Evolutionary conservation across 2,113 vertebrate genomes (phyloP), one percentile per base, ranked within the genome.

Genomic region (Amblyopsis rosae): DNA sequence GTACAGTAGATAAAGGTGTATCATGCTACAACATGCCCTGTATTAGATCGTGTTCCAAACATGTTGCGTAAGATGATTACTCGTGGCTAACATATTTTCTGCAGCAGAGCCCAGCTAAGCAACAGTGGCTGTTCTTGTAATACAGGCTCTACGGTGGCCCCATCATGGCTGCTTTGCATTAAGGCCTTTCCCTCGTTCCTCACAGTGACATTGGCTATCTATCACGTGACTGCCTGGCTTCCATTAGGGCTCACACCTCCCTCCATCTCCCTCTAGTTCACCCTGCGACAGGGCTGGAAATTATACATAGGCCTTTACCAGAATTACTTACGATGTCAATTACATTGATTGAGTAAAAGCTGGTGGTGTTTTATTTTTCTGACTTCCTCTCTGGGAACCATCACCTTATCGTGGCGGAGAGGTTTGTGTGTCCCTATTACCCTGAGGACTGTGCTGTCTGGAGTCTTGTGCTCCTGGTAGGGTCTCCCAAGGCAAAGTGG

Each of bases 171-270:
- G 88, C 80, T 88, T 89, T 60, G 46, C 58, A 85, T 90, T 88
- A 87, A 45, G 50, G 74, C 79, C 59, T 82, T 76, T 86, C 81
- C 77, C 79, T 86, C 61, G 63, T 77, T 86, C 76, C 86, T 79
- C 62, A 55, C 73, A 77, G 80, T 81, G 81, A 89, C 87, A 87
- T 89, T 72, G 86, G 84, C 76, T 84, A 83, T 88, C 77, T 80
- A 77, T 83, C 82, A 83, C 76, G 77, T 64, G 67, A 82, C 72
- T 62, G 67, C 74, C 80, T 88, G 84, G 71, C 59, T 76, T 81
- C 67, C 71, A 87, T 84, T 84, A 83, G 72, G 19, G 48, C 76
- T 73, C 76, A 70, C 69, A 55, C 75, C 59, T 71, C 70, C 67
- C 57, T 75, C 56, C 59, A 48, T 47, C 61, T 65, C 48, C 50